Evolutionary conservation across 92 coral and sea anemone species (phyloP), one percentile per base, ranked within the genome.

Genomic region (Montipora capitata): DNA sequence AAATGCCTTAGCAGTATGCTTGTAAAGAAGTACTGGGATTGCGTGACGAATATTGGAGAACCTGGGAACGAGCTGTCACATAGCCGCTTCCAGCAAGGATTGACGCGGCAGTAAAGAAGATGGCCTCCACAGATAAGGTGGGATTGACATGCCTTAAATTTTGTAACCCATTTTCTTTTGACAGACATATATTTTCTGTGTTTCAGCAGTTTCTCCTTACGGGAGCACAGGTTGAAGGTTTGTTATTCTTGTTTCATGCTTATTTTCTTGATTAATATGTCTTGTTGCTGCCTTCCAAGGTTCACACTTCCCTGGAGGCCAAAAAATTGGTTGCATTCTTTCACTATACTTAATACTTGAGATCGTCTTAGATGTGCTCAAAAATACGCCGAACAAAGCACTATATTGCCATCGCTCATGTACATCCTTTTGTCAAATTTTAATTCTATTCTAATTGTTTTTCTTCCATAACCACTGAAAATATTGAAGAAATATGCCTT

Each of bases 171-270:
- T 64, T 48, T 65, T 18, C 82, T 74, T 42, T 63, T 84, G 82
- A 84, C 88, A 74, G 88, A 74, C 49, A 15, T 40, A 35, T 73
- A 62, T 76, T 75, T 84, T 84, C 88, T 96, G 70, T 88, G 68
- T 87, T 96, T 18, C 88, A 97, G 99, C 93, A 92, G 71, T 95
- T 96, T 81, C 89, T 97, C 71, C 88, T 97, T 57, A 97, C 99
- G 62, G 99, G 96, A 78, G 92, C 98, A 59, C 99, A 97, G 71
- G 90, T 91, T 82, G 99, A 97, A 59, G 99, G 99, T 97, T 81
- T 80, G 99, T 66, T 41, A 20, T 61, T 51, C 63, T 70, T 85
- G 65, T 80, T 91, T 44, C 48, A 42, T 52, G 2, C 57, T 90
- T 16, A 65, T 84, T 89, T 83, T 16, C 58, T 63, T 20, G 61